Conservation (phyloP, 2,113 vertebrate genomes). For the Varanus komodoensis region DNA sequence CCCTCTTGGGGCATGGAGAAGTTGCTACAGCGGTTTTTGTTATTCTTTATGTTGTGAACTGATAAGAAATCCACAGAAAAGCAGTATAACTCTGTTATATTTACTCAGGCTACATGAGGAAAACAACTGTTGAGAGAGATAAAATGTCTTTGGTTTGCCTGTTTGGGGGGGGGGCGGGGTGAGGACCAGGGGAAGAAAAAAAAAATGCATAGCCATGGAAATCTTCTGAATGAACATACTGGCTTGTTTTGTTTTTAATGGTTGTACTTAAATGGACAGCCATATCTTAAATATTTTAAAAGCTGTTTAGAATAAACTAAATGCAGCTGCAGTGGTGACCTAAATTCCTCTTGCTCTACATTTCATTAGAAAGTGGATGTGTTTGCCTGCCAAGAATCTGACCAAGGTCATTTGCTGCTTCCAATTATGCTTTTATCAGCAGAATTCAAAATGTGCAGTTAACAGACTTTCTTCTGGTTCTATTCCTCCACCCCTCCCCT, state of each 20-base stretch:
- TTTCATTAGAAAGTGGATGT: conserved; percentile 74
- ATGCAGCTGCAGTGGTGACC: conserved; percentile 70
- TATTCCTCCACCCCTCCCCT: not conserved
- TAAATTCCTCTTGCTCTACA: conserved; percentile 73
- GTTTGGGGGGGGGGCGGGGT: not conserved
- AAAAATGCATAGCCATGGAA: not conserved
- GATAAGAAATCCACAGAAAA: not conserved
- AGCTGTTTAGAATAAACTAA: conserved; percentile 71
- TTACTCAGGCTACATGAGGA: not conserved
- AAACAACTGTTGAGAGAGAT: fast-evolving
- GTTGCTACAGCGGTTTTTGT: not conserved
- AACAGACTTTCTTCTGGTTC: not conserved
- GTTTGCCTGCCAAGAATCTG: conserved; percentile 69
- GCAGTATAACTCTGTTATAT: not conserved
- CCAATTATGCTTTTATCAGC: conserved; percentile 64
- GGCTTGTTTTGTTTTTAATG: not conserved
- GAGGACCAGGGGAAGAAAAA: not conserved
- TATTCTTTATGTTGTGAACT: not conserved
- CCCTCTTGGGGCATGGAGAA: not conserved
- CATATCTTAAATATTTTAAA: conserved; percentile 72
- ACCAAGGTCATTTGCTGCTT: conserved; percentile 50
- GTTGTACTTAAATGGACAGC: conserved; percentile 60
- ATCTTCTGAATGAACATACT: conserved; percentile 8
- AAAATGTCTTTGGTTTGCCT: not conserved
- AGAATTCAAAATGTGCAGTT: conserved; percentile 53